These are phyloP conservation scores for Cheilosia grossa DNA, from an alignment of 2,888 invertebrate genomes.

Conservation along the genomic window DNA sequence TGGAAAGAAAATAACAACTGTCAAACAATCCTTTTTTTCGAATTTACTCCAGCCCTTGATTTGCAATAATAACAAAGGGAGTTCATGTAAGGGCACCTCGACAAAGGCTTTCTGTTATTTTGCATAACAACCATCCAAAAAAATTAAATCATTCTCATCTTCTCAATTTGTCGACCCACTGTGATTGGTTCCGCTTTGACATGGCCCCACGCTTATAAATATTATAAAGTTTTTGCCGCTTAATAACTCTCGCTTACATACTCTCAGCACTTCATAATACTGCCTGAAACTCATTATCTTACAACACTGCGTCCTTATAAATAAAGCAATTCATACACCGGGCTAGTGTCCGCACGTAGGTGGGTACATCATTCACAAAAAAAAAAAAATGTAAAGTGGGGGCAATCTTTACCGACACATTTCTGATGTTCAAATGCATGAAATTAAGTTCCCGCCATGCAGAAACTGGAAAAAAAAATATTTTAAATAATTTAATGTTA, in stretches of 20 bases:
- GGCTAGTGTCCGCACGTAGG: constrained; percentile 39
- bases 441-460: constrained; percentile 77
- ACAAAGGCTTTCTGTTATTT: constrained; percentile 37
- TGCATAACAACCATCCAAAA: constrained; percentile 42
- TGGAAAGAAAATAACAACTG: background rate
- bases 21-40: constrained; percentile 21
- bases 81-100: constrained; percentile 19
- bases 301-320: constrained; percentile 56
- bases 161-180: background rate
- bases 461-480: constrained; percentile 60
- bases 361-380: constrained; percentile 16
- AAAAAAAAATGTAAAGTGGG: constrained; percentile 11
- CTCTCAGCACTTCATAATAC: constrained; percentile 60
- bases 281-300: constrained; percentile 61
- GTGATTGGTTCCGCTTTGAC: constrained; percentile 3
- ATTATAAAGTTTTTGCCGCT: constrained; percentile 55
- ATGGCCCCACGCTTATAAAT: constrained; percentile 13
- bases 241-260: constrained; percentile 41
- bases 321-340: constrained; percentile 43
- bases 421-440: constrained; percentile 80
- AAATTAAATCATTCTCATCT: constrained; percentile 37
- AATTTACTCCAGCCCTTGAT: background rate
- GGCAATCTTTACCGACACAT: constrained; percentile 67
- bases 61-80: constrained; percentile 22
- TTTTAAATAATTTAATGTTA: constrained; percentile 72